Conservation (phyloP, 2,113 vertebrate genomes). For the Crotophaga sulcirostris region DNA sequence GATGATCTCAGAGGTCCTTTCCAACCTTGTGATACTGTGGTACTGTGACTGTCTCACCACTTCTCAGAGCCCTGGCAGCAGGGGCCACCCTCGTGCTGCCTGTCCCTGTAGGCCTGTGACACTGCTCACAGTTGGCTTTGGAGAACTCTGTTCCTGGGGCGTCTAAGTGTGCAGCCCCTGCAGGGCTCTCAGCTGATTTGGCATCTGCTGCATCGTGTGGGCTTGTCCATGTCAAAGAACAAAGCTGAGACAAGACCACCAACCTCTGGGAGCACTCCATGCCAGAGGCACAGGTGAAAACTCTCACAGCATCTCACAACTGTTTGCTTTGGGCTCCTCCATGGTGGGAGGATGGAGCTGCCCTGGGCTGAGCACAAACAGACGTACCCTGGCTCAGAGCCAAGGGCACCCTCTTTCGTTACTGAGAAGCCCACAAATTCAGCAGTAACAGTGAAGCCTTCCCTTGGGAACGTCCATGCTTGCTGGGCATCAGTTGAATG, state of each 20-base stretch:
- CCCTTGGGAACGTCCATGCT: neutral
- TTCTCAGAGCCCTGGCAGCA: neutral
- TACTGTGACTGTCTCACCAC: rapidly evolving
- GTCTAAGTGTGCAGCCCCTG: too few species aligned
- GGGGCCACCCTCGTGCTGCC: neutral
- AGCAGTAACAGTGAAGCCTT: neutral
- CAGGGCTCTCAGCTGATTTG: neutral
- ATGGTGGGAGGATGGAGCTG: neutral
- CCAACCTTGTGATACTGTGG: too few species aligned
- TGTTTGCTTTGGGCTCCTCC: neutral
- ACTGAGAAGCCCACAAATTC: neutral
- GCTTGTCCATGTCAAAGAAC: neutral
- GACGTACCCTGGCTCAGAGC: neutral
- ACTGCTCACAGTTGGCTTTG: neutral
- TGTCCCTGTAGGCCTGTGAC: too few species aligned
- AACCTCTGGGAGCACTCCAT: neutral
- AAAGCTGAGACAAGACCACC: neutral
- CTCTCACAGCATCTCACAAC: neutral
- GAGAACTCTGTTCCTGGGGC: neutral
- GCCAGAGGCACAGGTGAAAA: neutral
- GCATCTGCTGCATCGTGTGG: neutral
- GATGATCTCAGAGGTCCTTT: too few species aligned
- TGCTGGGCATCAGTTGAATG: neutral
- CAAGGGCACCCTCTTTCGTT: neutral
- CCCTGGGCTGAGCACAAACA: neutral